Percentiles rank a stretch among this genome's conserved stretches.
Evolutionary conservation across 2,113 vertebrate species (phyloP).

Genomic region (Heterotis niloticus): DNA sequence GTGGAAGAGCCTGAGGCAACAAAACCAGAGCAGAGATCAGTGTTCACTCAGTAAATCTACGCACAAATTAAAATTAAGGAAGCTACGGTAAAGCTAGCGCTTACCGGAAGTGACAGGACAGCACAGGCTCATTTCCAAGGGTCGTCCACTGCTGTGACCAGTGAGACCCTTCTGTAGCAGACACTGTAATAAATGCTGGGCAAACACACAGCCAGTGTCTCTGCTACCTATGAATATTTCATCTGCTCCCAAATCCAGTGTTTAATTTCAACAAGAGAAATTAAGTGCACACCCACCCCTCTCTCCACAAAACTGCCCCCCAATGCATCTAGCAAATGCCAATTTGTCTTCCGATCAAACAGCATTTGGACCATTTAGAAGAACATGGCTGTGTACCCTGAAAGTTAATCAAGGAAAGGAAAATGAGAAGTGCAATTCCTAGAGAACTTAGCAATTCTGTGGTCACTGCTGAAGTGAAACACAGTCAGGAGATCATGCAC

Average conservation of each 20-base stretch:
- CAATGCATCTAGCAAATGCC: constrained; percentile 68
- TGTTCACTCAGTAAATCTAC: not conserved
- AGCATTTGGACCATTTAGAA: constrained; percentile 85
- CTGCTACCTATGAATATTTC: constrained; percentile 91
- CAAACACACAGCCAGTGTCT: constrained; percentile 72
- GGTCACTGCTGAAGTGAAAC: not conserved
- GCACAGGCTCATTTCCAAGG: not conserved
- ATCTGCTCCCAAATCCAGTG: constrained; percentile 89
- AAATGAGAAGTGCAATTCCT: constrained; percentile 32
- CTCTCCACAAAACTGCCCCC: constrained; percentile 38
- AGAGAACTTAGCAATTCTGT: constrained; percentile 12
- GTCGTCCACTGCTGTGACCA: not conserved
- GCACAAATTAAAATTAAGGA: not conserved
- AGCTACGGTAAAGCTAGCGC: not conserved
- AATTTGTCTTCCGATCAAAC: constrained; percentile 93
- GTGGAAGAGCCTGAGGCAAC: constrained; percentile 6
- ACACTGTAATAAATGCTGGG: constrained; percentile 82
- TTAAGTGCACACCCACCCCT: constrained; percentile 71
- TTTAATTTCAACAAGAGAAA: constrained; percentile 89
- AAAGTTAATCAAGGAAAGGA: constrained; percentile 43
- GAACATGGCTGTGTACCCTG: constrained; percentile 78
- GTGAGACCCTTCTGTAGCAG: constrained; percentile 60
- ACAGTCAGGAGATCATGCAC: not conserved
- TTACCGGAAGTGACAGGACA: not conserved
- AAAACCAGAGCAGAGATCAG: not conserved